phyloP scores from a whole-genome alignment of 2,113 vertebrate species.

The Thinocorus orbignyianus region DNA sequence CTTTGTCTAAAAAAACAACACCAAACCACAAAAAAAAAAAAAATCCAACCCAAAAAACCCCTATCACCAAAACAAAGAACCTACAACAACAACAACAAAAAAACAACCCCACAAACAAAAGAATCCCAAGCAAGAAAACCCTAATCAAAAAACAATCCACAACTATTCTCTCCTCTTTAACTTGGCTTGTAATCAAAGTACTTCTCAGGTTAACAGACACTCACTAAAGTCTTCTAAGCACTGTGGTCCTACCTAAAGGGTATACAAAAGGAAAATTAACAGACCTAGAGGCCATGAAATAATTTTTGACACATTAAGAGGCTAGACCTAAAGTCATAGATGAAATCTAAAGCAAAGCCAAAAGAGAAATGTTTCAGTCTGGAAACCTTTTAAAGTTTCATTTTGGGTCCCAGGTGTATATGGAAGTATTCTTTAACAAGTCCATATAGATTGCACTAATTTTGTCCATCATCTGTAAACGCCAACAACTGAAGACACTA shows the following conservation, averaged over 20 bases:
- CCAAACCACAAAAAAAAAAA: neutral
- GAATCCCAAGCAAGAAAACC: neutral
- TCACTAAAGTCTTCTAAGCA: neutral
- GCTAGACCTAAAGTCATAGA: neutral
- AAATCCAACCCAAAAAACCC: neutral
- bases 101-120: neutral
- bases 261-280: neutral
- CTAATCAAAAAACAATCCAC: neutral
- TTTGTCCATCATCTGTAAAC: neutral
- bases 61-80: neutral
- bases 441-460: neutral
- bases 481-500: neutral
- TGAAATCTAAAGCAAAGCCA: neutral
- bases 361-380: neutral
- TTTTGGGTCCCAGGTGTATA: neutral
- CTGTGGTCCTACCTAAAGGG: neutral
- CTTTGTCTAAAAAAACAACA: neutral
- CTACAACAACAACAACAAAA: neutral
- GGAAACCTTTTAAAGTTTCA: neutral
- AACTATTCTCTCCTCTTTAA: neutral
- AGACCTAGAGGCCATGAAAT: neutral
- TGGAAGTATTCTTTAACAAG: neutral
- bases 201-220: neutral
- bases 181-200: neutral
- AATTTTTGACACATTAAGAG: neutral